These are phyloP conservation scores for Tretioscincus oriximinensis DNA, from an alignment of 2,113 vertebrate genomes.

Conservation along the genomic window DNA sequence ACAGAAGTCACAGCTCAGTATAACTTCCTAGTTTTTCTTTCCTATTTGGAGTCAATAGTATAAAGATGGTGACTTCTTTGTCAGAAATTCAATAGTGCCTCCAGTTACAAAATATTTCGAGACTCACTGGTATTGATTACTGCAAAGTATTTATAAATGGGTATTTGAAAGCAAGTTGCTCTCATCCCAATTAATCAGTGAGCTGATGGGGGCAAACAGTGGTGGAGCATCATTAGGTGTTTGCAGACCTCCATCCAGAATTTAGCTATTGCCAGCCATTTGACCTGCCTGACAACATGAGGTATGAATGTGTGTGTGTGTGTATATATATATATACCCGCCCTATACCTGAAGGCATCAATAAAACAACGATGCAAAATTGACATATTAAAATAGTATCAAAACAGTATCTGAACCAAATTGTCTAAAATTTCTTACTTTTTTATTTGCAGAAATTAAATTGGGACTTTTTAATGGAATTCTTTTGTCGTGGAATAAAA, in stretches of 20 bases:
- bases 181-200: background rate
- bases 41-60: background rate
- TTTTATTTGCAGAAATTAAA: background rate
- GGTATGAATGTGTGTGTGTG: background rate
- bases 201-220: background rate
- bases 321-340: background rate
- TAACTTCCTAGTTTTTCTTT: background rate
- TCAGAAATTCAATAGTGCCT: background rate
- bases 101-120: background rate
- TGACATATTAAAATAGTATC: no score
- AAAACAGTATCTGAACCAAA: no score
- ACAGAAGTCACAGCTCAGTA: background rate
- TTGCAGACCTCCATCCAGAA: background rate
- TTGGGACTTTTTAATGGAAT: no score
- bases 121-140: background rate
- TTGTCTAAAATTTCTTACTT: background rate
- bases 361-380: no score
- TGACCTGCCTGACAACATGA: conserved; percentile 1
- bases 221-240: conserved; percentile 2
- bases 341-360: no score
- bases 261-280: background rate
- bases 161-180: background rate
- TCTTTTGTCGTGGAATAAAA: no score
- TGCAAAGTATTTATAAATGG: background rate
- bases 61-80: background rate